Evolutionary conservation across 2,888 invertebrate species (phyloP).

Genomic region (Gymnocheta viridis): DNA sequence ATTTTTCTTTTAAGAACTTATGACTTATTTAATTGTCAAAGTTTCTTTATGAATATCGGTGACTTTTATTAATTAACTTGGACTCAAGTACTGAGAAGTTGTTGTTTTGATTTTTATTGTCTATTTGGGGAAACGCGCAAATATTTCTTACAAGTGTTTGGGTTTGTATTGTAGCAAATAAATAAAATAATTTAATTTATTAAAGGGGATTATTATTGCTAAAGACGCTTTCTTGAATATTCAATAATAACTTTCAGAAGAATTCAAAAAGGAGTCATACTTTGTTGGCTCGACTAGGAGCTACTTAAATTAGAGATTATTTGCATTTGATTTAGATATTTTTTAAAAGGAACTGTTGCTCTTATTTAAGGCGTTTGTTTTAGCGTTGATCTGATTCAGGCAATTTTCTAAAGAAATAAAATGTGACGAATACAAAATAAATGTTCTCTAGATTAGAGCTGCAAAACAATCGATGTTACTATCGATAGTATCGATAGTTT

Average conservation of each 20-base stretch:
- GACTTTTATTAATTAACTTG: conserved; percentile 6
- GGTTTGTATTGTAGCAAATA: not conserved
- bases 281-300: too few relatives aligned
- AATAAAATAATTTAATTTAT: not conserved
- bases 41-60: not conserved
- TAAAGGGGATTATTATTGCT: not conserved
- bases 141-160: conserved; percentile 1
- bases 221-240: not conserved
- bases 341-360: too few relatives aligned
- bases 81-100: not conserved
- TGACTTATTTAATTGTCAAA: not conserved
- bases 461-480: too few relatives aligned
- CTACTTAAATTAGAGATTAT: too few relatives aligned
- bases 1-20: not conserved
- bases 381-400: too few relatives aligned
- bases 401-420: too few relatives aligned
- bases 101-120: not conserved
- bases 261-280: too few relatives aligned
- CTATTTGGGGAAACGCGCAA: not conserved
- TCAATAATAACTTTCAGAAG: not conserved
- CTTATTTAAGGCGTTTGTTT: too few relatives aligned
- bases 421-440: too few relatives aligned
- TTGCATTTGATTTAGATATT: too few relatives aligned
- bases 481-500: too few relatives aligned
- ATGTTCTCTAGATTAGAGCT: too few relatives aligned